Evolutionary conservation across 2,113 vertebrate species (phyloP).

Genomic region (Odontophorus gujanensis): DNA sequence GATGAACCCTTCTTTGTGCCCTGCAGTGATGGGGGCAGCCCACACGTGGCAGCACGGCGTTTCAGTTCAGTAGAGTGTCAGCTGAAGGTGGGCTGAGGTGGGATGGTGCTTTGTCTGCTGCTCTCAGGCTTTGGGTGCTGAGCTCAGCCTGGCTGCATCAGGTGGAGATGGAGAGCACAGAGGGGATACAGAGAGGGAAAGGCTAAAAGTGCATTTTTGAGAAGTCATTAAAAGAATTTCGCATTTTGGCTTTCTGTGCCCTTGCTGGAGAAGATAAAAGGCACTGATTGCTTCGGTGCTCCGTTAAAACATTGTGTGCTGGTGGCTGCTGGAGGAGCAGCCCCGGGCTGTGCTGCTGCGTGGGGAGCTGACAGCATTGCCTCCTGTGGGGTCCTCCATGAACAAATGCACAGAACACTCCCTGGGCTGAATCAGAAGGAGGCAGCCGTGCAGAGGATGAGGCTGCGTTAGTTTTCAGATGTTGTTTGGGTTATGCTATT

Average conservation of each 20-base stretch:
- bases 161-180: not conserved
- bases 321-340: not conserved
- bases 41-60: fast-evolving
- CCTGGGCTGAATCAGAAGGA: not conserved
- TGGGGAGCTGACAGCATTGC: fast-evolving
- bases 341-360: not conserved
- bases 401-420: not conserved
- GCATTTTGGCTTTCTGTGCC: not conserved
- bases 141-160: not conserved
- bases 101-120: not conserved
- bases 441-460: not conserved
- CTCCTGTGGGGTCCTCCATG: fast-evolving
- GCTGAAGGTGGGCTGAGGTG: not conserved
- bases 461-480: not conserved
- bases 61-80: not conserved
- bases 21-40: not conserved
- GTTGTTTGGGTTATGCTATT: conserved; percentile 9
- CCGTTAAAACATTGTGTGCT: not conserved
- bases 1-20: not conserved
- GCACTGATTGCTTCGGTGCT: not conserved
- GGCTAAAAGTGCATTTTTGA: not conserved
- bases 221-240: not conserved
- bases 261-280: not conserved
- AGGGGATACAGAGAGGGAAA: not conserved
- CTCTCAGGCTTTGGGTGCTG: not conserved